phyloP scores from a whole-genome alignment of 2,113 vertebrate species.

The Notiomystis cincta region DNA sequence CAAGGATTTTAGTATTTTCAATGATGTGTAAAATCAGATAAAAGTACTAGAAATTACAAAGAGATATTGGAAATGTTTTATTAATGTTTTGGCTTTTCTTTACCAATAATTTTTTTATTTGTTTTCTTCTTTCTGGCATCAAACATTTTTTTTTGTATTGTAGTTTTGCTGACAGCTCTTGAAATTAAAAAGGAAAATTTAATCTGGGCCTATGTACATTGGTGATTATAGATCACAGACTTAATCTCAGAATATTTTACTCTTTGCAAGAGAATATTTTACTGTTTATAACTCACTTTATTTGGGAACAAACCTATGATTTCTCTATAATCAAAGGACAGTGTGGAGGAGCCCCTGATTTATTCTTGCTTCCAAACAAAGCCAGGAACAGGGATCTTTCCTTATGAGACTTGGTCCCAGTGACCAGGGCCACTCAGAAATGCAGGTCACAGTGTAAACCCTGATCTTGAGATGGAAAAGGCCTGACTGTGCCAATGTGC shows the following conservation, averaged over 20 bases:
- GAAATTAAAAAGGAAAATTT: not conserved
- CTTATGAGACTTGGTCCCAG: not conserved
- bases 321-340: not conserved
- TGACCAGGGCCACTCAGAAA: not conserved
- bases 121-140: not conserved
- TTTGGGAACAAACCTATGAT: not conserved
- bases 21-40: not conserved
- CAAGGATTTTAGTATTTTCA: not conserved
- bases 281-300: not conserved
- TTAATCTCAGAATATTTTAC: not conserved
- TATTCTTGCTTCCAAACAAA: not conserved
- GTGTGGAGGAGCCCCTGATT: not conserved
- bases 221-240: not conserved
- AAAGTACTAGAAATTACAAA: conserved; percentile 8
- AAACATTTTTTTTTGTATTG: not conserved
- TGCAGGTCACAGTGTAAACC: accelerated
- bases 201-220: not conserved
- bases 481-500: not conserved
- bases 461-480: not conserved
- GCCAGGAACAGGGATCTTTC: not conserved
- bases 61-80: not conserved
- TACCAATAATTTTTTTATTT: not conserved
- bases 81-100: conserved; percentile 12
- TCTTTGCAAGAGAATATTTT: not conserved
- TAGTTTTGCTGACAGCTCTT: not conserved